Percentiles rank a stretch among this genome's conserved stretches.
Conservation (phyloP, 2,797 vertebrate species). For the Oreortyx pictus region DNA sequence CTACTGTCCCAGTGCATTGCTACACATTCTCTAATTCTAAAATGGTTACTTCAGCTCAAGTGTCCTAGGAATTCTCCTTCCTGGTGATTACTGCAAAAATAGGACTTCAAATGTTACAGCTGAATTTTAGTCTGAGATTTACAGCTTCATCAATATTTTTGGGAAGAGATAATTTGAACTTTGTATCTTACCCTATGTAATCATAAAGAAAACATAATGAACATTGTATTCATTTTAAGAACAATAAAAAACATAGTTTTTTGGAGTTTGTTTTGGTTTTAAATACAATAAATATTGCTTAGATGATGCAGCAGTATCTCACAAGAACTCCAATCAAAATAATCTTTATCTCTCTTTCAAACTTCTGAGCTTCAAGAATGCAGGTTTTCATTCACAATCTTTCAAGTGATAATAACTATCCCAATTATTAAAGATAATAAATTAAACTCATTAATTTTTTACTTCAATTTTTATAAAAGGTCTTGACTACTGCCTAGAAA, state of each 20-base stretch:
- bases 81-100: not conserved
- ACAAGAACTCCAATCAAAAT: not conserved
- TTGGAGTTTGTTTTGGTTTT: not conserved
- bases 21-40: not conserved
- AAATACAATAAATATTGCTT: not conserved
- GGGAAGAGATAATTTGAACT: not conserved
- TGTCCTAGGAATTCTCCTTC: not conserved
- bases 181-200: rapidly evolving
- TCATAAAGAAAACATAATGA: not conserved
- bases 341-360: not conserved
- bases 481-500: not conserved
- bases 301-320: not conserved
- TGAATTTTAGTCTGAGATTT: not conserved
- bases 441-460: not conserved
- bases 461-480: not conserved
- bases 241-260: not conserved
- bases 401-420: not conserved
- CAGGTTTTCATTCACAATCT: not conserved
- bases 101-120: not conserved
- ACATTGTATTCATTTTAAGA: not conserved
- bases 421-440: not conserved
- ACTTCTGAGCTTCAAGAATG: not conserved
- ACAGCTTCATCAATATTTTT: not conserved
- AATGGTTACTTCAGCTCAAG: not conserved
- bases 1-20: not conserved